Evolutionary conservation across 1,140 invertebrate genomes (phyloP).

Genomic region (Drosophila asahinai): DNA sequence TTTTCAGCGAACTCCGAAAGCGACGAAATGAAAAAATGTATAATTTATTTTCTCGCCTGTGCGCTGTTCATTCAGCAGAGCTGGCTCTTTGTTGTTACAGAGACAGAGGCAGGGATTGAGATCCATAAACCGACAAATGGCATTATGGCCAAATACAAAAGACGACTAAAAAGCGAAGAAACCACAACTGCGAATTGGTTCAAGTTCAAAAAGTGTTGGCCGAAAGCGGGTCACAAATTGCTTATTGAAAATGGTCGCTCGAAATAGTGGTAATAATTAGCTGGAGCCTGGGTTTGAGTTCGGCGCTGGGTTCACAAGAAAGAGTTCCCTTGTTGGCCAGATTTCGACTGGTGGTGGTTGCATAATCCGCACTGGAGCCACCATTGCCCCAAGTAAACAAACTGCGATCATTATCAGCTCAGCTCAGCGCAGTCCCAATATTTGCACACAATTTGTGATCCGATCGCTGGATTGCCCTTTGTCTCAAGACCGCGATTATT

Average conservation of each 20-base stretch:
- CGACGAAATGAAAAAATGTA: constrained; percentile 56
- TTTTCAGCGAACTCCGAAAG: constrained; percentile 29
- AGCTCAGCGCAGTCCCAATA: constrained; percentile 22
- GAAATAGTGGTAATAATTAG: constrained; percentile 29
- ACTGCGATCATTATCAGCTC: constrained; percentile 24
- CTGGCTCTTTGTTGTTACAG: constrained; percentile 24
- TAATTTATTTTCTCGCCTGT: constrained; percentile 71
- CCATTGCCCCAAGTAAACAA: constrained; percentile 25
- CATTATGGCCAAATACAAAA: constrained; percentile 47
- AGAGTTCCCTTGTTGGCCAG: constrained; percentile 63
- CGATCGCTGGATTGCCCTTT: constrained; percentile 42
- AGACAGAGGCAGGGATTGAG: not conserved
- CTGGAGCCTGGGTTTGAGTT: not conserved
- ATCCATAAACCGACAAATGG: constrained; percentile 56
- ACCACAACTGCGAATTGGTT: constrained; percentile 64
- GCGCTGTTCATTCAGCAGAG: constrained; percentile 6
- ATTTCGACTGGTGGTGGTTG: constrained; percentile 9
- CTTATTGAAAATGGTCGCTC: constrained; percentile 13
- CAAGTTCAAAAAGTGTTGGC: constrained; percentile 67
- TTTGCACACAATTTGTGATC: constrained; percentile 57
- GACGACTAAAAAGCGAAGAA: constrained; percentile 27
- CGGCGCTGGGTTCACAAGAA: constrained; percentile 38
- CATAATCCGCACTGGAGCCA: constrained; percentile 28
- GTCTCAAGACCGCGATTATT: constrained; percentile 25
- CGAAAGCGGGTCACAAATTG: constrained; percentile 64